Percentiles rank a stretch among this genome's conserved stretches.
phyloP scores from a whole-genome alignment of 2,113 vertebrate genomes.

The Eptesicus fuscus region DNA sequence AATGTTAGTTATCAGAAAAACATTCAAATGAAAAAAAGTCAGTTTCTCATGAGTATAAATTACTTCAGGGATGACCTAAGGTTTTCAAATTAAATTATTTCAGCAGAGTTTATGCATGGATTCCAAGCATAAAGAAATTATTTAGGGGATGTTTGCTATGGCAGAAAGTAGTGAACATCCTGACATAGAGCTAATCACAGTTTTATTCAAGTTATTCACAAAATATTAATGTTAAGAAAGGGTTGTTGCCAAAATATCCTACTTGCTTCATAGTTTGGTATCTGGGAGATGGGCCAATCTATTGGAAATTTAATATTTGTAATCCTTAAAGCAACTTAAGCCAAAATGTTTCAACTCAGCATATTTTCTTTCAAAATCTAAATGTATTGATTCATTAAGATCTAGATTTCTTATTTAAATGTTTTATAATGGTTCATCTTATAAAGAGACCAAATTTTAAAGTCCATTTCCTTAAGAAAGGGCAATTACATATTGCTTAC shows the following conservation, averaged over 20 bases:
- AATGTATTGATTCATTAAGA: constrained; percentile 23
- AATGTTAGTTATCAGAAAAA: background rate
- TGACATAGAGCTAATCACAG: background rate
- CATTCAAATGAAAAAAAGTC: background rate
- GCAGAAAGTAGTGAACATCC: background rate
- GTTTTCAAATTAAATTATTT: constrained; percentile 6
- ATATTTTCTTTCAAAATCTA: background rate
- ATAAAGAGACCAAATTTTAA: background rate
- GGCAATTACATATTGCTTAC: background rate
- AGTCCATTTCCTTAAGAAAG: background rate
- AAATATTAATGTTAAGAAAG: background rate
- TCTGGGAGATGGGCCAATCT: background rate
- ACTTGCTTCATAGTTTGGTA: background rate
- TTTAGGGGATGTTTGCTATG: background rate
- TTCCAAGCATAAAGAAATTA: background rate
- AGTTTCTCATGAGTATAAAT: background rate
- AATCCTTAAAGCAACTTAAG: background rate
- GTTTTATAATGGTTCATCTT: background rate
- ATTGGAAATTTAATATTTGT: background rate
- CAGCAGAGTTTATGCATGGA: background rate
- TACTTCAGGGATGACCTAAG: background rate
- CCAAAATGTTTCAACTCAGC: background rate
- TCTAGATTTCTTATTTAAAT: constrained; percentile 24
- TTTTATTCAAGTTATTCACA: background rate
- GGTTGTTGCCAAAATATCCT: background rate